These are phyloP conservation scores for Hypocryptadius cinnamomeus DNA, from an alignment of 2,113 vertebrate species.

Conservation along the genomic window DNA sequence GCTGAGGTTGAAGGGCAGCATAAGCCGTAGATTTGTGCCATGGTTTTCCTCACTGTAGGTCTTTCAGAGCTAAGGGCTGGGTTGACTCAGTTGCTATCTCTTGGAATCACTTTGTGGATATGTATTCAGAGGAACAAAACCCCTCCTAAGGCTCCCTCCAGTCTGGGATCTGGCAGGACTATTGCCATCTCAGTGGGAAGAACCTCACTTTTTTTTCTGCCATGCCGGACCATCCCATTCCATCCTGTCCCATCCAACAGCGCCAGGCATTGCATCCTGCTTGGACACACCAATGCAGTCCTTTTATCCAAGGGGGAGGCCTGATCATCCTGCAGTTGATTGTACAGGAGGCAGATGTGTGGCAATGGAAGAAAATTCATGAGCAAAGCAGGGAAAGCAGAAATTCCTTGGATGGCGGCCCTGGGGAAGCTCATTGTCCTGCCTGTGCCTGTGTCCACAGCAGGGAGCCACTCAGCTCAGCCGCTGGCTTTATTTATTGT, in stretches of 20 bases:
- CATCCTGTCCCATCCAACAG: not conserved
- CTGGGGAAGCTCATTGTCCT: not conserved
- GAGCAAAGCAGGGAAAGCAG: not conserved
- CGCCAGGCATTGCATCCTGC: fast-evolving
- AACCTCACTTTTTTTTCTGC: not conserved
- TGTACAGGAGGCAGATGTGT: not conserved
- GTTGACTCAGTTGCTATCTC: fast-evolving
- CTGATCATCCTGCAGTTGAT: not conserved
- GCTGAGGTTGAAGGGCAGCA: not conserved
- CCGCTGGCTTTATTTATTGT: not conserved
- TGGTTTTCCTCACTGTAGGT: not conserved
- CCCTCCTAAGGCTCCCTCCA: not conserved
- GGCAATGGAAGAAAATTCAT: not conserved
- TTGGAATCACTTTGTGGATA: not conserved
- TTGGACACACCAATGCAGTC: fast-evolving
- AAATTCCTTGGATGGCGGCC: not conserved
- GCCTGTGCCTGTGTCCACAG: not conserved
- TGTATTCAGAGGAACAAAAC: not conserved
- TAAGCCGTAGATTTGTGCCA: not conserved
- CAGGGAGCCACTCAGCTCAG: not conserved
- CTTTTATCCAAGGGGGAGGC: not conserved
- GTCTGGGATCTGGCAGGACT: not conserved
- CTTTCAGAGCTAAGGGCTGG: not conserved
- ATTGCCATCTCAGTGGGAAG: not conserved
- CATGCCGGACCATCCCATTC: not conserved